Conservation (phyloP, 2,888 invertebrate genomes). For the Strigamia crassipes region DNA sequence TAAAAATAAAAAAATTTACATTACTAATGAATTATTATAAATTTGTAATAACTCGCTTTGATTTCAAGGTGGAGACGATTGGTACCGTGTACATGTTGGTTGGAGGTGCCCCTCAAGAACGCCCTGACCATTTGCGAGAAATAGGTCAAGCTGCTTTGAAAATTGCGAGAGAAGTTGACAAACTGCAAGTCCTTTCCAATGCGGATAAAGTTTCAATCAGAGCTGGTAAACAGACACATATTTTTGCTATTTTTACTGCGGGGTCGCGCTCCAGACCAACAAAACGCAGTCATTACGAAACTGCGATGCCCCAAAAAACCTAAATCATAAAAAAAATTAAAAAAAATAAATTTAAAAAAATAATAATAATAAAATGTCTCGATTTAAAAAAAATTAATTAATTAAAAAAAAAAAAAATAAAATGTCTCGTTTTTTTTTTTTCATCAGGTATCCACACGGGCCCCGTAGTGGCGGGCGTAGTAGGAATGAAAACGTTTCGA, state of each 20-base stretch:
- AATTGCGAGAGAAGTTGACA: conserved; percentile 70
- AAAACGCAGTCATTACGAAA: no score
- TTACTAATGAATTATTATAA: neutral
- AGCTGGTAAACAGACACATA: conserved; percentile 60
- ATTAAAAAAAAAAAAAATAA: neutral
- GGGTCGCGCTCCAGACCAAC: neutral
- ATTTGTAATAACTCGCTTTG: no score
- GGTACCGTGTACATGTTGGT: conserved; percentile 92
- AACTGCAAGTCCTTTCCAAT: conserved; percentile 63
- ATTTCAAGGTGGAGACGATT: conserved; percentile 81
- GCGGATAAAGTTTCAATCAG: conserved; percentile 62
- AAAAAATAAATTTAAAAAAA: no score
- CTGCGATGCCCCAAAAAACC: no score
- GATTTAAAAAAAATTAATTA: no score
- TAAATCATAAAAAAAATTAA: no score
- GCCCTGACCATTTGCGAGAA: conserved; percentile 72
- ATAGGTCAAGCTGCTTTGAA: conserved; percentile 79
- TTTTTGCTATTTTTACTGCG: conserved; percentile 44
- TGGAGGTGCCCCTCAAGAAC: conserved; percentile 81
- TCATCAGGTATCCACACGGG: conserved; percentile 73
- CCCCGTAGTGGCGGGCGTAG: conserved; percentile 84
- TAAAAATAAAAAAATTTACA: neutral
- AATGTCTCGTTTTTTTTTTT: conserved; percentile 23
- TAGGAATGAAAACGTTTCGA: conserved; percentile 80
- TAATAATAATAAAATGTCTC: neutral